Conservation (phyloP, 2,888 invertebrate species). For the Iselma pallidipennis region DNA sequence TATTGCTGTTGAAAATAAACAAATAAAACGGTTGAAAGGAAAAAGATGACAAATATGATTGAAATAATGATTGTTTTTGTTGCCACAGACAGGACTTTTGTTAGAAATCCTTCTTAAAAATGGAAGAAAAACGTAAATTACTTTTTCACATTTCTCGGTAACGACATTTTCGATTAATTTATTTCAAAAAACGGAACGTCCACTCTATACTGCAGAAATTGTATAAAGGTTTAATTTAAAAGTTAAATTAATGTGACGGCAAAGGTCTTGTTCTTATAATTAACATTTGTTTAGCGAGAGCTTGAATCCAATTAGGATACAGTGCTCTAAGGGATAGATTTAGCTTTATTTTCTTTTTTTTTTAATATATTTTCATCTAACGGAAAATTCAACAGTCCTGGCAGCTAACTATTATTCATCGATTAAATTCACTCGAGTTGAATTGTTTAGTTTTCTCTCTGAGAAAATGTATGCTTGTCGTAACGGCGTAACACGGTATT, state of each 20-base stretch:
- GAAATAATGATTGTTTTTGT: constrained; percentile 14
- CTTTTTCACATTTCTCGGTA: background rate
- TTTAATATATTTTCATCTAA: no score
- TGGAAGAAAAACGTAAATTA: background rate
- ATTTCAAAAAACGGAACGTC: constrained; percentile 7
- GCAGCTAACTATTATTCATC: background rate
- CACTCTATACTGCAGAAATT: constrained; percentile 16
- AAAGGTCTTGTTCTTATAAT: constrained; percentile 19
- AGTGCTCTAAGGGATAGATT: background rate
- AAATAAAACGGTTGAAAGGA: background rate
- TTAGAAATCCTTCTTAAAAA: constrained; percentile 11
- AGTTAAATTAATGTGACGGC: constrained; percentile 24
- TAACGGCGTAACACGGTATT: background rate
- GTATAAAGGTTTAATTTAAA: constrained; percentile 23
- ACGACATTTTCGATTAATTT: constrained; percentile 20
- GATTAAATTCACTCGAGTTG: background rate
- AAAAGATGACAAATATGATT: background rate
- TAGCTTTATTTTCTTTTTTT: background rate
- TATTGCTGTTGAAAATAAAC: background rate
- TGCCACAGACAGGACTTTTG: no score
- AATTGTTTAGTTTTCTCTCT: background rate
- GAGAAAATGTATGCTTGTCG: background rate
- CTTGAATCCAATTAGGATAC: background rate
- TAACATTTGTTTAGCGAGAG: constrained; percentile 5
- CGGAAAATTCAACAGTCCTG: background rate